Percentiles rank a stretch among this genome's conserved stretches.
These are phyloP conservation scores for Eurystomus gularis DNA, from an alignment of 2,113 vertebrate genomes.

Conservation along the genomic window DNA sequence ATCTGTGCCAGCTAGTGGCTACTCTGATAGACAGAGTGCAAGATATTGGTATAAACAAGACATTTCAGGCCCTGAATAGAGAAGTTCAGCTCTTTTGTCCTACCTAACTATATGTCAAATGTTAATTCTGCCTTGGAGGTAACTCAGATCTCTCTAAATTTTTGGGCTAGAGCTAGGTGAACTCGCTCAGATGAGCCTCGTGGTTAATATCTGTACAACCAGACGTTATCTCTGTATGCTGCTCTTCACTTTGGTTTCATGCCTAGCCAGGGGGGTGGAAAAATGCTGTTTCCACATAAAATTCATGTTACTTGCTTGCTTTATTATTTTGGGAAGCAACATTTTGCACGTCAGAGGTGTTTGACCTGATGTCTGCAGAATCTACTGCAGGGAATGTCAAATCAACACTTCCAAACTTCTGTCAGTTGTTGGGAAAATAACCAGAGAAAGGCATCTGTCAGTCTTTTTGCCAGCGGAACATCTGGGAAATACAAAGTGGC, in stretches of 20 bases:
- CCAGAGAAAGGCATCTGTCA: not conserved
- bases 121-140: not conserved
- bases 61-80: not conserved
- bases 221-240: not conserved
- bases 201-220: not conserved
- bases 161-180: not conserved
- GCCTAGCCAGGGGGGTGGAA: not conserved
- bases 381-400: not conserved
- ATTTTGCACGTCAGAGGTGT: not conserved
- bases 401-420: not conserved
- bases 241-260: not conserved
- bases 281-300: not conserved
- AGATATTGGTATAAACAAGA: not conserved
- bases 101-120: not conserved
- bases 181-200: not conserved
- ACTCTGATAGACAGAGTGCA: rapidly evolving
- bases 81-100: not conserved
- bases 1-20: not conserved
- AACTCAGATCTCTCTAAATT: not conserved
- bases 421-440: not conserved
- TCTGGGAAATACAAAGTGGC: not conserved
- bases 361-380: not conserved
- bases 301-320: not conserved
- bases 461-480: not conserved
- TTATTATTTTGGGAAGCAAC: not conserved